These are phyloP conservation scores for Pseudomugil gertrudae DNA, from an alignment of 2,797 vertebrate species.

Conservation along the genomic window DNA sequence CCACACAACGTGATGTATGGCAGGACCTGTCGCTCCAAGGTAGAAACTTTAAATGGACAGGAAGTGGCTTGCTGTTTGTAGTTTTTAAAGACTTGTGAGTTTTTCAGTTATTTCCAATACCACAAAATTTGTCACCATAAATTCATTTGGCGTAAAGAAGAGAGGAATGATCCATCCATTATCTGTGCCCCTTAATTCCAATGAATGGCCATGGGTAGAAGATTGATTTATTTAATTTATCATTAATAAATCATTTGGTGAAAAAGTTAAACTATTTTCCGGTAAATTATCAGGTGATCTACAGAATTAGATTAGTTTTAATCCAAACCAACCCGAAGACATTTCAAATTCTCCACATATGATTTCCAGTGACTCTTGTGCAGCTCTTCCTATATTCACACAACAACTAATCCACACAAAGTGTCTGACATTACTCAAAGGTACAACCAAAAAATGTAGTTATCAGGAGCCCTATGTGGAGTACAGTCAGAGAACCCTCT, in stretches of 20 bases:
- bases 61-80: neutral
- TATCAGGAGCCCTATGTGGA: conserved; percentile 59
- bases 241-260: neutral
- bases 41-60: neutral
- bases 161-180: neutral
- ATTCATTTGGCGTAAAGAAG: neutral
- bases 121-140: neutral
- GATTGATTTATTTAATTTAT: too few species aligned
- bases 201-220: too few species aligned
- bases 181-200: too few species aligned
- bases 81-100: neutral
- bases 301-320: neutral
- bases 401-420: conserved; percentile 64
- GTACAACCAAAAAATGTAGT: conserved; percentile 53
- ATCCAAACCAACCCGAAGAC: conserved; percentile 1
- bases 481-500: conserved; percentile 63
- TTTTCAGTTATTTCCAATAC: neutral
- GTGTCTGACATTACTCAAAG: conserved; percentile 66
- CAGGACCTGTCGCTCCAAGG: conserved; percentile 11
- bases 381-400: conserved; percentile 54
- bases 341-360: conserved; percentile 23
- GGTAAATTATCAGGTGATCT: neutral
- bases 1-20: conserved; percentile 39
- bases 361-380: conserved; percentile 24
- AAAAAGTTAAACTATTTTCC: neutral